A percentile compares a stretch with the other conserved stretches of the same genome.
These are phyloP conservation scores for Passer domesticus DNA, from an alignment of 2,113 vertebrate species.

Conservation along the genomic window DNA sequence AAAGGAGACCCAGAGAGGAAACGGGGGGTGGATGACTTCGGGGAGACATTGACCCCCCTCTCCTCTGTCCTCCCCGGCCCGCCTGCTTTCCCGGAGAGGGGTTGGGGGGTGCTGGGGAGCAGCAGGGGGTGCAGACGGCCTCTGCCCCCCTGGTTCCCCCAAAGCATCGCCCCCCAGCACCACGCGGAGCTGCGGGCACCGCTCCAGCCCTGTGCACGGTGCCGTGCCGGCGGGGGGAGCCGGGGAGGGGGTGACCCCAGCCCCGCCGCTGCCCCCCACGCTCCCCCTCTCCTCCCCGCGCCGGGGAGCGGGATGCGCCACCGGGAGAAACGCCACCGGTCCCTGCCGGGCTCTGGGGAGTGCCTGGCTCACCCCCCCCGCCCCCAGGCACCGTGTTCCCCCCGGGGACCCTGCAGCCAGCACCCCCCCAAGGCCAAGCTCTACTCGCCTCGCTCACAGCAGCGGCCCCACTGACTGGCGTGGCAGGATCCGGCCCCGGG, in stretches of 20 bases:
- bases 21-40: not conserved
- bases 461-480: conserved; percentile 61
- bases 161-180: not conserved
- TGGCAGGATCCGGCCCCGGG: conserved; percentile 61
- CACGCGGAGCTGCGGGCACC: not conserved
- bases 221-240: not conserved
- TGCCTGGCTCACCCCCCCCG: not conserved
- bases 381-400: not conserved
- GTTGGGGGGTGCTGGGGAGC: not conserved
- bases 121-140: not conserved
- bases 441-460: conserved; percentile 65
- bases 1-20: conserved; percentile 49
- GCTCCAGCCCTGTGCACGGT: accelerated
- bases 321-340: not conserved
- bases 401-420: conserved; percentile 11
- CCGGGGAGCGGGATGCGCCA: not conserved
- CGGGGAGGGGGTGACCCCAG: not conserved
- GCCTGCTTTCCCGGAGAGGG: not conserved
- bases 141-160: not conserved
- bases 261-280: not conserved
- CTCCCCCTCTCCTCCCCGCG: not conserved
- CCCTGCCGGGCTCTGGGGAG: not conserved
- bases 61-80: not conserved
- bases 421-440: conserved; percentile 42
- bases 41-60: not conserved